Conservation (phyloP, 2,113 vertebrate species). For the Halichoerus grypus region DNA sequence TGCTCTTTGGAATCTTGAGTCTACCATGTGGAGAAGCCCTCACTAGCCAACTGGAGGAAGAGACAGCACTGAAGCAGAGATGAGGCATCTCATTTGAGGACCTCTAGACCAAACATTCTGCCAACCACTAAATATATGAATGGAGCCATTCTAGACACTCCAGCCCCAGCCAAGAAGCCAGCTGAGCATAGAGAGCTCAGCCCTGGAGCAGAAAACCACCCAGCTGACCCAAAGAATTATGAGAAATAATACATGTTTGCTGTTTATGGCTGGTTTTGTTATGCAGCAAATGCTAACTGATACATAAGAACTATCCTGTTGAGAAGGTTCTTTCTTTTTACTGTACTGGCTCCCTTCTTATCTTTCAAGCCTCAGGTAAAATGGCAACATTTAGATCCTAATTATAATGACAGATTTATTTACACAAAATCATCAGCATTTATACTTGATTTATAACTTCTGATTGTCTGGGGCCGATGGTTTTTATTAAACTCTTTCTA, state of each 20-base stretch:
- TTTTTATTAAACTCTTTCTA: neutral
- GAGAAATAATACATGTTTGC: neutral
- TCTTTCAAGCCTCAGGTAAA: neutral
- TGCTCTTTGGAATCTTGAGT: neutral
- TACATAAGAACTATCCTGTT: neutral
- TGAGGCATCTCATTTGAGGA: neutral
- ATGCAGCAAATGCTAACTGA: neutral
- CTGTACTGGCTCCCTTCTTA: neutral
- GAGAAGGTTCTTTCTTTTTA: neutral
- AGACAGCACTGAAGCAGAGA: neutral
- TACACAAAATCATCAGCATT: neutral
- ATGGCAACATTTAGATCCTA: neutral
- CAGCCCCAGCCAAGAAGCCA: neutral
- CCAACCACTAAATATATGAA: neutral
- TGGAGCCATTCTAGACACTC: neutral
- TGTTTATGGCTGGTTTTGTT: neutral
- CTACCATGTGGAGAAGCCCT: neutral
- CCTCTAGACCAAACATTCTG: neutral
- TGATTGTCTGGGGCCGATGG: neutral
- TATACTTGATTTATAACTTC: neutral
- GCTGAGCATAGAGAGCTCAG: neutral
- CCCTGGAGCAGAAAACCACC: neutral
- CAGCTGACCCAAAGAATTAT: neutral
- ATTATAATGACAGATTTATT: neutral
- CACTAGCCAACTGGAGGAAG: neutral